Base-by-base conservation (phyloP, 2,113 vertebrate species). In the Hylia prasina region DNA sequence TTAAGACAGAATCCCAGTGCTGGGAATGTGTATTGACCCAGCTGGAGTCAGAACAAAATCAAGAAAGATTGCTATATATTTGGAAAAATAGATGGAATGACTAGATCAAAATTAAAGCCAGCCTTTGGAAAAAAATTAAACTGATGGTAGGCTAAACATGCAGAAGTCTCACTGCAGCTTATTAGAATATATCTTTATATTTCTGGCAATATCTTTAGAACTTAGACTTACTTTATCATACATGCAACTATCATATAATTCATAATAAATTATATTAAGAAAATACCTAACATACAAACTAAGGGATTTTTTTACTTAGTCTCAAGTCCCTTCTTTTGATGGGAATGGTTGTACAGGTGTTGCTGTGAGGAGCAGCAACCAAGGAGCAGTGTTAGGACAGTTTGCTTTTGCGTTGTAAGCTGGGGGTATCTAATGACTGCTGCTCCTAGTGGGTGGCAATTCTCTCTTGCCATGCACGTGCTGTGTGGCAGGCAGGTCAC, bases 381-480 rank as follows among this genome's bases (percentile, higher is more conserved):
- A 17, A 47, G 39, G 33, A 64, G 20, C 27, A 21, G 24, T 25
- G 21, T 22, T 45, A 27, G 40, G 53, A 30, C 13, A 9, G 23
- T 25, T 39, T 35, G 18, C 18, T 53, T 75, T 48, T 87, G 47
- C 24, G 50, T 60, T 2, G 7, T 5, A n/a, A 50, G 40, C 82
- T 66, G 71, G 23, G 37, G 11, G 1, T 69, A 2, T 31, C 17
- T 35, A 3, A 18, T 53, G 48, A 4, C 21, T n/a, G 30, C 51
- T 63, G n/a, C 6, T 81, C 9, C 27, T 37, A 0, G 37, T 3
- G 14, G 35, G 24, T 1, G 18, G 47, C 47, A 13, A 0, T 86
- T 61, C 35, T 60, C 9, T 51, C 53, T 18, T 63, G 42, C 51
- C 5, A 0, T 16, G 37, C 19, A 2, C 0, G 1, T 4, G 15